Evolutionary conservation across 2,888 invertebrate species (phyloP), one percentile per base, ranked within the genome.

Genomic region (Autographa pulchrina): DNA sequence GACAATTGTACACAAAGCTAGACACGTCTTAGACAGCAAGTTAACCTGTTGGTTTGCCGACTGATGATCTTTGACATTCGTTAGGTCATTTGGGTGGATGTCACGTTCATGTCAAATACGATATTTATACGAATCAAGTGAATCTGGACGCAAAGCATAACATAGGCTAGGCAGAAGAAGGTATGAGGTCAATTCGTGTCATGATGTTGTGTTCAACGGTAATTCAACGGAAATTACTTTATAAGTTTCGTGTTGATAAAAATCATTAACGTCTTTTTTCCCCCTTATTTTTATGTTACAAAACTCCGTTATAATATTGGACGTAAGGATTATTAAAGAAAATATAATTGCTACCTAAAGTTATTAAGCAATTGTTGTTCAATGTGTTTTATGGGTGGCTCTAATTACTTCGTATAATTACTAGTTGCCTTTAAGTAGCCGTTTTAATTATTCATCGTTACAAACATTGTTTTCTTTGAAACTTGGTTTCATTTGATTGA

Each of bases 401-500:
- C 20, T 20, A 54, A 18, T 54, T 54, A 54, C 20, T 54, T 8
- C 13, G 18, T 20, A 54, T 56, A 56, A 56, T 56, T 11, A 20
- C 20, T 56, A 13, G 20, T 56, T 20, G 20, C 13, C 13, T 56
- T 25, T 25, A 25, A 56, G 54, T 20, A 25, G 25, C 54, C 13
- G 4, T 4, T 25, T 56, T 25, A 20, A 56, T 56, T 56, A 20
- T 20, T 48, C 20, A 56, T 56, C 25, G 25, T 25, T 25, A 54
- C 13, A 56, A 20, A 56, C 54, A 56, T 56, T 56, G 54, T 13
- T 20, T 56, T 20, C 54, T 56, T 25, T 25, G 54, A 20, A 56
- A 56, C 20, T 20, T 56, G 20, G 54, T 25, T 56, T 56, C 20
- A 13, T 56, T 56, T 56, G 54, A 56, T 56, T 20, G 54, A 56